Percentiles rank a stretch among this genome's conserved stretches.
Conservation (phyloP, 2,797 vertebrate species). For the Rallus crepitans region DNA sequence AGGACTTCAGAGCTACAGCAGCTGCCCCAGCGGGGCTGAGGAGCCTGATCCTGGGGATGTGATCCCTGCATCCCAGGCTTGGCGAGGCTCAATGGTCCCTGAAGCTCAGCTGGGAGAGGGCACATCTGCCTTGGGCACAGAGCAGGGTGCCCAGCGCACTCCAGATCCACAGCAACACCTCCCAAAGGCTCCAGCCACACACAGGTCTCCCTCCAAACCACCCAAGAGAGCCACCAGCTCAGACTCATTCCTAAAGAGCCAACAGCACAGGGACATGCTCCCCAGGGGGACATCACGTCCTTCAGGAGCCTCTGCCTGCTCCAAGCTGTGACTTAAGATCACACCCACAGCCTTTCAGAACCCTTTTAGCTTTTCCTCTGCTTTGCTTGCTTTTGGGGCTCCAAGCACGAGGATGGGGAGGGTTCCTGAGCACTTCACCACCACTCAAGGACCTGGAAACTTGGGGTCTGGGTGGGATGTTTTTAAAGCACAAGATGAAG, state of each 20-base stretch:
- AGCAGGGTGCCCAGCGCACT: fast-evolving
- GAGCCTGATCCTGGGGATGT: not conserved
- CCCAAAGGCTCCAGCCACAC: fast-evolving
- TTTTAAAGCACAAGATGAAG: not conserved
- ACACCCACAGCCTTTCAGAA: not conserved
- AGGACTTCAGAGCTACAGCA: not conserved
- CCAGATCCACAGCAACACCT: fast-evolving
- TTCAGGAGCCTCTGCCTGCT: not conserved
- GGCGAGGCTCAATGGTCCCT: fast-evolving
- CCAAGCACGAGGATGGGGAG: not conserved
- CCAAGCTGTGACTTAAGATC: not conserved
- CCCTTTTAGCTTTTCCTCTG: not conserved
- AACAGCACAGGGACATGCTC: fast-evolving
- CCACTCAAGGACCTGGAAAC: not conserved
- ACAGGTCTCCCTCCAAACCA: not conserved
- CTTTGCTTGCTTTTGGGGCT: not conserved
- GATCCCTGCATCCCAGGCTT: not conserved
- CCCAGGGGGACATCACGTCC: fast-evolving
- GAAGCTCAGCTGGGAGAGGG: not conserved
- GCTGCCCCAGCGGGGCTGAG: not conserved
- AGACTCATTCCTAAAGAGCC: not conserved
- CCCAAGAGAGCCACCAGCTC: not conserved
- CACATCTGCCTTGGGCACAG: not conserved
- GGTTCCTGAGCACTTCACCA: not conserved
- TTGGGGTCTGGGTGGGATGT: too few species aligned